Base-by-base conservation (phyloP, 2,888 invertebrate species). In the Calameuta idolon region DNA sequence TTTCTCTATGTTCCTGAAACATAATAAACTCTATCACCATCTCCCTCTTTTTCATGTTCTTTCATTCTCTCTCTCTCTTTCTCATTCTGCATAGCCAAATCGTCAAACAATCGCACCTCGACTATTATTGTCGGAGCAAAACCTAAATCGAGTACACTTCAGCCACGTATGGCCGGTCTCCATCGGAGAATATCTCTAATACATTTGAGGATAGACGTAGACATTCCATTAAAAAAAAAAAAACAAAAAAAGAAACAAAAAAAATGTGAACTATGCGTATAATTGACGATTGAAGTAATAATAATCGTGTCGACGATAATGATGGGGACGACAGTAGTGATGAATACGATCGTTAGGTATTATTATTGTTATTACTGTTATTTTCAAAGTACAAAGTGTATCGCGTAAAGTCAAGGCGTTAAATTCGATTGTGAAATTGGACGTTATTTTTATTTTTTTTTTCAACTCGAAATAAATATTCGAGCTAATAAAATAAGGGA, bases 141-240 rank as follows among this genome's bases (percentile, higher is more conserved):
- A 55, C 23, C 55, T 55, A 23, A 55, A 55, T 55, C 55, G 23
- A 23, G 23, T 55, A 55, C 55, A 55, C 55, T 55, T 23, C 23
- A 55, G 55, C 55, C 55, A 55, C 55, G 55, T 5, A 55, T 55
- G 23, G 55, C 23, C 75, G 76, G 73, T 79, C 83, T 80, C 77
- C 77, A 79, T 80, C 78, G 73, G 55, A 40, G 80, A 68, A 34
- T 55, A 55, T 23, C 23, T 55, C 23, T 9, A 9, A 55, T 55
- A 23, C 55, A 55, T 55, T 55, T 15, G 76, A 81, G 75, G 78
- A 77, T 81, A 82, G 74, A 74, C 75, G 80, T 81, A 83, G 81
- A 83, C 85, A 84, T 86, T 86, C 85, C 85, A 33, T 79, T 79
- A 73, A 35, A 35, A 35, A 35, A 77, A 80, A 69, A 55, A 40